Evolutionary conservation across 2,888 invertebrate genomes (phyloP).

Genomic region (Pterostichus niger): DNA sequence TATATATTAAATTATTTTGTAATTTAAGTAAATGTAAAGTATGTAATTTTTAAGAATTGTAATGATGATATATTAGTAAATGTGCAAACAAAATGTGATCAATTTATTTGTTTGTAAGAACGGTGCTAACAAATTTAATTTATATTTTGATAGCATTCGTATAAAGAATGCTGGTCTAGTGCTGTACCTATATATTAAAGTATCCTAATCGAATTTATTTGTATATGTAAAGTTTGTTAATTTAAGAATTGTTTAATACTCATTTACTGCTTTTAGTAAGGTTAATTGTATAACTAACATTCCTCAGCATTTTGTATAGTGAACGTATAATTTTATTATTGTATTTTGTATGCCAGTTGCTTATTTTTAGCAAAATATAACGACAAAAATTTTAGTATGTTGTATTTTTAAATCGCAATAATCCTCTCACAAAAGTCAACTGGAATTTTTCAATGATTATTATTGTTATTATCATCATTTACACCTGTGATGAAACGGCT

Average conservation of each 20-base stretch:
- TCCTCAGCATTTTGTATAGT: conserved; percentile 65
- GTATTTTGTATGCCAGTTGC: conserved; percentile 67
- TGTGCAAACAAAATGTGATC: conserved; percentile 44
- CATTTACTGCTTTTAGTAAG: conserved; percentile 61
- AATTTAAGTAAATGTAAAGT: conserved; percentile 5
- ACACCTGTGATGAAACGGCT: too few species aligned
- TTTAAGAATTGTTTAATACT: conserved; percentile 57
- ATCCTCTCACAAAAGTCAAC: too few species aligned
- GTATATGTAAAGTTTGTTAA: conserved; percentile 49
- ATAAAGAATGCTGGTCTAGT: conserved; percentile 34
- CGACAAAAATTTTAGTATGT: conserved; percentile 46
- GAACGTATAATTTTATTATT: conserved; percentile 62
- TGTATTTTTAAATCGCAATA: not conserved
- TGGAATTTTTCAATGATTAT: too few species aligned
- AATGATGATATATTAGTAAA: conserved; percentile 36
- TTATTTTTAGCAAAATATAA: conserved; percentile 67
- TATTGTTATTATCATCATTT: too few species aligned
- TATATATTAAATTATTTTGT: not conserved
- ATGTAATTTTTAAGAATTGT: not conserved
- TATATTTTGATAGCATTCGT: conserved; percentile 14
- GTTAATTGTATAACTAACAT: conserved; percentile 64
- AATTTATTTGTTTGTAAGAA: conserved; percentile 18
- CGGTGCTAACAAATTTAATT: conserved; percentile 8
- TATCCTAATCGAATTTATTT: conserved; percentile 23
- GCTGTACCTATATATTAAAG: conserved; percentile 28